Evolutionary conservation across 2,113 vertebrate genomes (phyloP).

Genomic region (Nycticorax nycticorax): DNA sequence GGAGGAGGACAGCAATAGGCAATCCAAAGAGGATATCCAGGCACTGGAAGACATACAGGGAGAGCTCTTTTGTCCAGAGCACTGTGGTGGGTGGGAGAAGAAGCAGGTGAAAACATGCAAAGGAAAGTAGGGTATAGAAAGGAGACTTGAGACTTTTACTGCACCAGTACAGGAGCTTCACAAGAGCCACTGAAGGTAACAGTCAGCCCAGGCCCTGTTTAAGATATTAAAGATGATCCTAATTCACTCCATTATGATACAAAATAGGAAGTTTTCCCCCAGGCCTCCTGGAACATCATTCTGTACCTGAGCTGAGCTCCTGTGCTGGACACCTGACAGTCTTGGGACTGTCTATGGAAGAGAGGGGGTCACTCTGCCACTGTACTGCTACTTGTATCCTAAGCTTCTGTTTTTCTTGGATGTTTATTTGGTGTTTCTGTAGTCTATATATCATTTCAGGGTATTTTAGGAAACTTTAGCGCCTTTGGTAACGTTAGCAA

Average conservation of each 20-base stretch:
- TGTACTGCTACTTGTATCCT: neutral
- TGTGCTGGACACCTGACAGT: neutral
- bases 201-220: neutral
- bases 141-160: neutral
- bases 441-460: neutral
- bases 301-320: neutral
- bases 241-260: neutral
- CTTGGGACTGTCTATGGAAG: neutral
- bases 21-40: neutral
- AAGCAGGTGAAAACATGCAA: neutral
- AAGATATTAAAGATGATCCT: neutral
- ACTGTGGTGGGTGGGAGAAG: neutral
- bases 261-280: neutral
- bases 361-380: neutral
- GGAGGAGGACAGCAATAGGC: neutral
- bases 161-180: neutral
- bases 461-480: neutral
- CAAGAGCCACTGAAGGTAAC: neutral
- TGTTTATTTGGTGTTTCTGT: neutral
- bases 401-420: neutral
- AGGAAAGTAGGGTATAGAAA: neutral
- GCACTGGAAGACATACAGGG: neutral
- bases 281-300: neutral
- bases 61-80: neutral
- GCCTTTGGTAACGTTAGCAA: neutral